Percentiles rank a stretch among this genome's conserved stretches.
These are phyloP conservation scores for Cosmia pyralina DNA, from an alignment of 2,888 invertebrate genomes.

Conservation along the genomic window DNA sequence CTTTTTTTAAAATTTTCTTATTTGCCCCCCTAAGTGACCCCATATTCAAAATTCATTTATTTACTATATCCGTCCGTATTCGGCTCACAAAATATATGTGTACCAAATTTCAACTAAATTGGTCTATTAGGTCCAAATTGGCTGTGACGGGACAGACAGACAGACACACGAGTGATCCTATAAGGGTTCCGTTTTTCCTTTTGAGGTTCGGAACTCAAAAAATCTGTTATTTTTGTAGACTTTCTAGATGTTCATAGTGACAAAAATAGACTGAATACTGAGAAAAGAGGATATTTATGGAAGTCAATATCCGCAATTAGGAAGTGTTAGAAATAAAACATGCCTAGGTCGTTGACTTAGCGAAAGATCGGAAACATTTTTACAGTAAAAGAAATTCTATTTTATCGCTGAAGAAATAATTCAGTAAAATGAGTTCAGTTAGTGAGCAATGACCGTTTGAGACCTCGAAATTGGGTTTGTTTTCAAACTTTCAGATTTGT, in stretches of 20 bases:
- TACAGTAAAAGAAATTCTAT: constrained; percentile 1
- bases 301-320: background rate
- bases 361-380: background rate
- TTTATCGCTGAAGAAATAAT: background rate
- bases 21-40: no score
- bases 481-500: background rate
- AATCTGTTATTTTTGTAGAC: no score
- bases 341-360: background rate
- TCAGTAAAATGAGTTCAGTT: background rate
- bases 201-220: no score
- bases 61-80: no score
- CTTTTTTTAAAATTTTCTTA: no score
- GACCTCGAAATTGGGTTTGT: background rate
- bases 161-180: no score
- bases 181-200: no score
- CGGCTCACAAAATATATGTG: no score
- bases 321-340: background rate
- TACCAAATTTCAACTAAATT: no score
- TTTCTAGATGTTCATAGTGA: background rate
- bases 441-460: background rate
- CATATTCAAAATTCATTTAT: no score
- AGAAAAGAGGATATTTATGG: background rate
- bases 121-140: no score
- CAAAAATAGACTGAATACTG: background rate
- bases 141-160: no score